phyloP scores from a whole-genome alignment of 2,888 invertebrate species.

The Harpalus rufipes region DNA sequence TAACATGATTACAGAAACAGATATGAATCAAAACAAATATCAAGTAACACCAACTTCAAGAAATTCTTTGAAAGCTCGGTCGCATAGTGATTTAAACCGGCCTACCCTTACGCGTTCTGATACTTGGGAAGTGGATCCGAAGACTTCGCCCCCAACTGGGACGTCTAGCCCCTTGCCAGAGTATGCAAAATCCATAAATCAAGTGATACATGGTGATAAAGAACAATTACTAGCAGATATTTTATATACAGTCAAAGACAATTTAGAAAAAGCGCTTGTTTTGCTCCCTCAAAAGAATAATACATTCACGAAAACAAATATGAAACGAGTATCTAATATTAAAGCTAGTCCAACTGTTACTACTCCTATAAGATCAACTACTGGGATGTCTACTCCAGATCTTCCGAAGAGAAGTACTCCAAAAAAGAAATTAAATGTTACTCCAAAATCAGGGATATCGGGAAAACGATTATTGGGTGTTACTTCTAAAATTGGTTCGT shows the following conservation, averaged over 20 bases:
- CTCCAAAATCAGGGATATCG: conserved; percentile 13
- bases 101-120: not conserved
- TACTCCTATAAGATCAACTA: conserved; percentile 39
- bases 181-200: not conserved
- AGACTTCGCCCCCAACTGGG: conserved; percentile 34
- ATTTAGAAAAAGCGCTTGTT: conserved; percentile 42
- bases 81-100: not conserved
- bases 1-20: conserved; percentile 70
- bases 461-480: not conserved
- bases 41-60: not conserved
- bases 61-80: conserved; percentile 13
- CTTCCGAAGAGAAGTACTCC: conserved; percentile 44
- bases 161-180: conserved; percentile 51
- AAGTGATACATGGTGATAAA: not conserved
- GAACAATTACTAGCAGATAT: conserved; percentile 26
- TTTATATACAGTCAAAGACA: conserved; percentile 11
- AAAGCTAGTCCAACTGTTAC: conserved; percentile 52
- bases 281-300: conserved; percentile 37
- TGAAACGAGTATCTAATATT: conserved; percentile 56
- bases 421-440: conserved; percentile 1
- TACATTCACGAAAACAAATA: conserved; percentile 51
- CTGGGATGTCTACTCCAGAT: conserved; percentile 43
- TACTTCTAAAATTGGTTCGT: conserved; percentile 30
- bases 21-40: conserved; percentile 69
- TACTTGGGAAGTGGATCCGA: conserved; percentile 58